phyloP scores from a whole-genome alignment of 2,797 vertebrate species.

The Danio tinwini region DNA sequence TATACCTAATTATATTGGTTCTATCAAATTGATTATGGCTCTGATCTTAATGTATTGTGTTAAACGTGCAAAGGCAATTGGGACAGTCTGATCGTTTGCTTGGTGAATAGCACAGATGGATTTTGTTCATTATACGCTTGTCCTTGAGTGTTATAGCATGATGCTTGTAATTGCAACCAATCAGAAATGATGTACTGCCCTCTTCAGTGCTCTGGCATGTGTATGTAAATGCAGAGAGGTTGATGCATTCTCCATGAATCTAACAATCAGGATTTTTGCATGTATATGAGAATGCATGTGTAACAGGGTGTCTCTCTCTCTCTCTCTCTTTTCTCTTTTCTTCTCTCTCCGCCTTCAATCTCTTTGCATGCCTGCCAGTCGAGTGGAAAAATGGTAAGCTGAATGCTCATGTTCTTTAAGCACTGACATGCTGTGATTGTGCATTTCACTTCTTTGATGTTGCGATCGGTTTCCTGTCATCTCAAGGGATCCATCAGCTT shows the following conservation, averaged over 20 bases:
- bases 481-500: conserved; percentile 31
- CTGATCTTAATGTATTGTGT: conserved; percentile 10
- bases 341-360: conserved; percentile 68
- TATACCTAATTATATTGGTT: conserved; percentile 24
- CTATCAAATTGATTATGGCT: conserved; percentile 9
- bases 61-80: neutral
- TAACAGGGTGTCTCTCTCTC: conserved; percentile 73
- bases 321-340: conserved; percentile 52
- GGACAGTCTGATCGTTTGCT: neutral
- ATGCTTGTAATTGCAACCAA: conserved; percentile 67
- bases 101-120: conserved; percentile 34
- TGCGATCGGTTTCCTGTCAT: conserved; percentile 45
- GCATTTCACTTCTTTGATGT: conserved; percentile 23
- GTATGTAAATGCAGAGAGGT: conserved; percentile 65
- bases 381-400: conserved; percentile 99
- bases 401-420: conserved; percentile 68
- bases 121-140: conserved; percentile 54
- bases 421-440: conserved; percentile 54
- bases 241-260: conserved; percentile 59
- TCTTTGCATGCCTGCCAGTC: conserved; percentile 90
- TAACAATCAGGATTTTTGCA: conserved; percentile 72
- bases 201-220: conserved; percentile 64
- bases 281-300: conserved; percentile 78
- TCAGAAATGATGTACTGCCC: conserved; percentile 63
- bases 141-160: conserved; percentile 65